A percentile compares a stretch with the other conserved stretches of the same genome.
These are phyloP conservation scores for Tetraneura akinire DNA, from an alignment of 1,140 invertebrate genomes.

Conservation along the genomic window DNA sequence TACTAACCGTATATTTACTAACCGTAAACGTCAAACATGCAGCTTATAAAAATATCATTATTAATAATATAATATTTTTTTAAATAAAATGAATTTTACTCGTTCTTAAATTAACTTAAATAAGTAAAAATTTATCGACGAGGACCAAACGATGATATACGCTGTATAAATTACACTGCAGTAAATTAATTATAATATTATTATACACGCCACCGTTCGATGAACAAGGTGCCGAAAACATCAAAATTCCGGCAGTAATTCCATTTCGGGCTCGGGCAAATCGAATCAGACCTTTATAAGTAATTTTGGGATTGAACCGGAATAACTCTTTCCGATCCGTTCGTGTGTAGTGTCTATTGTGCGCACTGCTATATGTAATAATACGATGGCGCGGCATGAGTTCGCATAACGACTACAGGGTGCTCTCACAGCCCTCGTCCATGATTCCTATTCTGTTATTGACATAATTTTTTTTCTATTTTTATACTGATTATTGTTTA, in stretches of 20 bases:
- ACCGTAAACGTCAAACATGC: too few relatives aligned
- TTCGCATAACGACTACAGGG: background rate
- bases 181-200: background rate
- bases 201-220: background rate
- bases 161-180: too few relatives aligned
- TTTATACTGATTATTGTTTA: too few relatives aligned
- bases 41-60: too few relatives aligned
- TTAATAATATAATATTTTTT: too few relatives aligned
- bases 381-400: background rate
- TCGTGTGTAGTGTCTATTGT: background rate
- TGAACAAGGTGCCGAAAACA: slow-evolving; percentile 3
- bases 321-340: slow-evolving; percentile 21
- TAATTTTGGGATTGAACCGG: slow-evolving; percentile 24
- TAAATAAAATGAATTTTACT: too few relatives aligned
- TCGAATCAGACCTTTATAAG: slow-evolving; percentile 31
- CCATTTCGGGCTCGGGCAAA: background rate
- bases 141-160: too few relatives aligned
- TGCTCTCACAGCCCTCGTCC: background rate
- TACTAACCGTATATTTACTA: too few relatives aligned
- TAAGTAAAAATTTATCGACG: too few relatives aligned
- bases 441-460: background rate
- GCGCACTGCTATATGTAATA: background rate
- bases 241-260: slow-evolving; percentile 28
- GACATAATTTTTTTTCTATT: too few relatives aligned
- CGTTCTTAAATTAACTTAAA: too few relatives aligned